Evolutionary conservation across 2,888 invertebrate species (phyloP), one percentile per base, ranked within the genome.

Genomic region (Agrypnus murinus): DNA sequence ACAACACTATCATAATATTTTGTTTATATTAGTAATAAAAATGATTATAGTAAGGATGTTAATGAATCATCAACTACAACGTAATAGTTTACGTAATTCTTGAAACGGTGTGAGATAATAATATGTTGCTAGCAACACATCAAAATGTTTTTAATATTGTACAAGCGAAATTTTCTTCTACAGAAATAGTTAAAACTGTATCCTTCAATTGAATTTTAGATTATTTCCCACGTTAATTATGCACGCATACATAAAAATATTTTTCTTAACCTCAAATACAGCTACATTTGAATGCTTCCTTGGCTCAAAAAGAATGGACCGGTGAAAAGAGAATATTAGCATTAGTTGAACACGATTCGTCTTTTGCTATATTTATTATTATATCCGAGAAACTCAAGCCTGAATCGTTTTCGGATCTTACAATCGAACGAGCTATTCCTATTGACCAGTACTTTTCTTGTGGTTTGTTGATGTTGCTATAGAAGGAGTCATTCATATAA

Each of bases 361-460:
- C 89, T 10, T 86, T 86, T 81, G 90, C 88, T 63, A 83, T 90
- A 71, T 88, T 90, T 79, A 85, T 90, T 72, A 86, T 90, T 74
- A 85, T 88, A 57, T 87, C 88, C 6, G 86, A 91, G 66, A 89
- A 89, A 79, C 88, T 87, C 78, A 92, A 92, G 77, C 92, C 94
- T 15, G 90, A 89, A 82, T 90, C 91, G 65, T 91, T 92, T 81
- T 92, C 91, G 60, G 95, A 95, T 86, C 87, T 96, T 77, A 91
- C 92, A 10, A 90, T 95, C 79, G 95, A 95, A 86, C 91, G 91
- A 84, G 92, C 93, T 60, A 89, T 95, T 79, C 93, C 95, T 25
- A 90, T 96, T 66, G 93, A 95, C 86, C 90, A 90, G 78, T 90
- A 90, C 80, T 95, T 96, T 84, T 91, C 92, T 84, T 93, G 94